Percentiles rank a stretch among this genome's conserved stretches.
Evolutionary conservation across 92 coral and sea anemone genomes (phyloP).

Genomic region (Porites cylindrica): DNA sequence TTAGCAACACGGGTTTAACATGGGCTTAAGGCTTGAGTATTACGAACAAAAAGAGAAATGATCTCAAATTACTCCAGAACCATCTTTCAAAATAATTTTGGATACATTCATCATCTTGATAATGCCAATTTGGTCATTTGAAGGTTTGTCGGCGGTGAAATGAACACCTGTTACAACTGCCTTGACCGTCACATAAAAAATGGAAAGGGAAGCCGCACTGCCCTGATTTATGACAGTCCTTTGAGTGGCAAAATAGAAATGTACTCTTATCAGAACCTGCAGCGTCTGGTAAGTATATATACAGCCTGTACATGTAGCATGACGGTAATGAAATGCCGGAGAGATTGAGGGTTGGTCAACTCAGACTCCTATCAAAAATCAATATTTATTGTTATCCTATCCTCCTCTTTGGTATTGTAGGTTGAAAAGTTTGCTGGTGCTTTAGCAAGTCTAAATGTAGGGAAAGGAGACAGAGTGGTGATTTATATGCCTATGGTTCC

Average conservation of each 20-base stretch:
- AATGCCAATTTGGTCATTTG: too few relatives aligned
- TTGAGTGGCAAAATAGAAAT: slow-evolving; percentile 86
- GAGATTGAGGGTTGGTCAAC: too few relatives aligned
- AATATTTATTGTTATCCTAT: too few relatives aligned
- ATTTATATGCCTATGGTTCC: slow-evolving; percentile 99
- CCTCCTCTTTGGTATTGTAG: slow-evolving; percentile 38
- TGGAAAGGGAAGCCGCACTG: slow-evolving; percentile 78
- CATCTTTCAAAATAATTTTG: neutral
- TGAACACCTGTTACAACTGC: slow-evolving; percentile 96
- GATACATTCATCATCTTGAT: neutral
- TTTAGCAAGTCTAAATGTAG: slow-evolving; percentile 77
- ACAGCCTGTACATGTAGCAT: too few relatives aligned
- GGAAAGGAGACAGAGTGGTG: slow-evolving; percentile 94
- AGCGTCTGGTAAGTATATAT: slow-evolving; percentile 40
- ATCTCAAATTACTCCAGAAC: neutral
- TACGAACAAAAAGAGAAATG: too few relatives aligned
- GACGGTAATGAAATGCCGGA: too few relatives aligned
- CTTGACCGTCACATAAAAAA: slow-evolving; percentile 90
- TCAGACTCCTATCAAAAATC: too few relatives aligned
- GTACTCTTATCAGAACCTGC: slow-evolving; percentile 88
- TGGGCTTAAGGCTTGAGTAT: too few relatives aligned
- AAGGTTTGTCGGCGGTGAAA: slow-evolving; percentile 94
- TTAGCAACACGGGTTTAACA: too few relatives aligned
- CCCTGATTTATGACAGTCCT: slow-evolving; percentile 96
- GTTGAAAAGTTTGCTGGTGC: slow-evolving; percentile 97